These are phyloP conservation scores for Archaeoteleia sp. DNA, from an alignment of 2,888 invertebrate genomes.

Conservation along the genomic window DNA sequence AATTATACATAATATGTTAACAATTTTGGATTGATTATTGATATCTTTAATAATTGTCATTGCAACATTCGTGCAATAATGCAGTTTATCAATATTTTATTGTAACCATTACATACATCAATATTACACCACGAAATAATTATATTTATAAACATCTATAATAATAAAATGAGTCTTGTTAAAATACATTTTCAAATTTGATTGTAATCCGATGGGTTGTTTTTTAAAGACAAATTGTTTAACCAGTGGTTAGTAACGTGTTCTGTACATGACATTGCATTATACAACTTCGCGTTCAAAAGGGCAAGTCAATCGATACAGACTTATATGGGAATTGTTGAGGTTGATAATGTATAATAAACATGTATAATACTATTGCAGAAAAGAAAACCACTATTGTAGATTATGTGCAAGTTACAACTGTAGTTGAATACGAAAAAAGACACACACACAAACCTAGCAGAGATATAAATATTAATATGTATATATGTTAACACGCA, in stretches of 20 bases:
- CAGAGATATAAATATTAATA: conserved; percentile 29
- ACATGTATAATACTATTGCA: conserved; percentile 54
- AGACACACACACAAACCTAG: conserved; percentile 34
- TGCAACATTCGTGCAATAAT: too few relatives aligned
- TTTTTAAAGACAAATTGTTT: too few relatives aligned
- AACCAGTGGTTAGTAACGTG: too few relatives aligned
- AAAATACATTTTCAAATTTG: too few relatives aligned
- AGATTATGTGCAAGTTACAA: conserved; percentile 49
- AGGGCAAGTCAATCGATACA: conserved; percentile 49
- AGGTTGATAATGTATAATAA: conserved; percentile 66
- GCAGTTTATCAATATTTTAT: too few relatives aligned
- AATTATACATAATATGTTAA: too few relatives aligned
- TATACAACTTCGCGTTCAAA: conserved; percentile 7
- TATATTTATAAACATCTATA: too few relatives aligned
- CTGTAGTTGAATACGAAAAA: conserved; percentile 26
- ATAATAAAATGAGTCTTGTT: too few relatives aligned
- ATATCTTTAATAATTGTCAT: too few relatives aligned
- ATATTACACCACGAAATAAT: too few relatives aligned
- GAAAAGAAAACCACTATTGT: conserved; percentile 32
- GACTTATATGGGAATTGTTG: conserved; percentile 70
- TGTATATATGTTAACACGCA: not conserved
- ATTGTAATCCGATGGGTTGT: conserved; percentile 12
- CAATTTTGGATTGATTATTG: too few relatives aligned
- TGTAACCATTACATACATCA: too few relatives aligned
- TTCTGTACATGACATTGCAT: conserved; percentile 9